Base-by-base conservation (phyloP, 2,113 vertebrate genomes). In the Lepisosteus oculatus region DNA sequence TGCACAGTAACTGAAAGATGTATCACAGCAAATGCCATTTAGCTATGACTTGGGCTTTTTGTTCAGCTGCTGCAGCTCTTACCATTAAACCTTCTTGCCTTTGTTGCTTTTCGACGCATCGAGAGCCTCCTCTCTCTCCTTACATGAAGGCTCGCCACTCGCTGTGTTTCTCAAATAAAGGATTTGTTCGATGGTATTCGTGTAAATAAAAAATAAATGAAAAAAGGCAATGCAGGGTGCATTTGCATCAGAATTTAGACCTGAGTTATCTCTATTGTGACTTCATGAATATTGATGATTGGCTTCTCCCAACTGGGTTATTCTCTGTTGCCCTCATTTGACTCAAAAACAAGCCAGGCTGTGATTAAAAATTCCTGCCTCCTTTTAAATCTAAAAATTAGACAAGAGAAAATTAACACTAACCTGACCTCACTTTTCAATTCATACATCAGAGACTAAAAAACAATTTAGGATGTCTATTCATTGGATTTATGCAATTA, bases 351-450 rank as follows among this genome's bases (percentile, higher is more conserved):
- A 65, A 65, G 43, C 41, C 29, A 65, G 11, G 29, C 41, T 44
- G 17, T 44, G 42, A 65, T 65, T 51, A 51, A 11, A 65, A 43
- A 43, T 65, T 65, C 29, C 63, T 12, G 11, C 41, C 61, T 41
- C 17, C 61, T 62, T 65, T 12, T 13, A 65, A 65, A 65, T 65
- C 2, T 45, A 45, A 45, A n/a, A 47, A 66, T 47, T n/a, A 66
- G 45, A 62, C 57, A 61, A 29, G 9, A 51, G n/a, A 17, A 17
- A 17, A 66, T 44, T 45, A 13, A 29, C 8, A 14, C 43, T 43
- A 6, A 11, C 64, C 44, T 66, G 64, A 66, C 64, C 64, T 45
- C 62, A 64, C 43, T 66, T 66, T 66, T 41, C 44, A 7, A 66
- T 47, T 66, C 43, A 66, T 14, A 66, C 47, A 51, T 6, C 47